Evolutionary conservation across 2,113 vertebrate genomes (phyloP).

Genomic region (Apodemus speciosus): DNA sequence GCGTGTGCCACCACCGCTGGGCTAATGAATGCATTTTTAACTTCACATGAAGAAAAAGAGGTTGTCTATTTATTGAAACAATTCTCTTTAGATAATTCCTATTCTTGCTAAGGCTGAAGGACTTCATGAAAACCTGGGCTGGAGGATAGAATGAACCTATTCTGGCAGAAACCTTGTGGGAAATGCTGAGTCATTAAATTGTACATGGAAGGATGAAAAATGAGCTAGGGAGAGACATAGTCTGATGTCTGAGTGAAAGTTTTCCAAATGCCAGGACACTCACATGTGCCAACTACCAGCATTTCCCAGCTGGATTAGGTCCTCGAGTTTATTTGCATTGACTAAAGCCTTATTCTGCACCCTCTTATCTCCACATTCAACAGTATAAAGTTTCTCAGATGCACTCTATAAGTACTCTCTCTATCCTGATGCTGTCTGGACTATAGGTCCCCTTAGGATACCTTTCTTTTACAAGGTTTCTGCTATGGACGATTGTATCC

Average conservation of each 20-base stretch:
- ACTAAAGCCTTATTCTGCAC: not conserved
- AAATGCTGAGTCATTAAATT: not conserved
- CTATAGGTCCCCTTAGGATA: not conserved
- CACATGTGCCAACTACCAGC: not conserved
- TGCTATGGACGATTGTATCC: not conserved
- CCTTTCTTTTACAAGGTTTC: not conserved
- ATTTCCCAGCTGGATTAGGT: not conserved
- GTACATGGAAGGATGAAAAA: not conserved
- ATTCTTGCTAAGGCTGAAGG: not conserved
- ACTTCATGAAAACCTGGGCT: constrained; percentile 55
- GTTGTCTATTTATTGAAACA: constrained; percentile 71
- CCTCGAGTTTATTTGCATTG: not conserved
- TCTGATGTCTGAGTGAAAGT: not conserved
- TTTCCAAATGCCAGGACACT: not conserved
- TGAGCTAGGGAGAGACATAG: not conserved
- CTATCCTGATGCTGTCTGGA: not conserved
- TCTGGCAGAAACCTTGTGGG: not conserved
- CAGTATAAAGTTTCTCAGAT: not conserved
- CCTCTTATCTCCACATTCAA: not conserved
- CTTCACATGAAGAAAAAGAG: constrained; percentile 51
- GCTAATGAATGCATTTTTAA: constrained; percentile 63
- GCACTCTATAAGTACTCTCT: not conserved
- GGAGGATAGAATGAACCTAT: not conserved
- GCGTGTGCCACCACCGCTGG: too few species aligned
- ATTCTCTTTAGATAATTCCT: constrained; percentile 48